Evolutionary conservation across 2,113 vertebrate species (phyloP).

Genomic region (Sorex fumeus): DNA sequence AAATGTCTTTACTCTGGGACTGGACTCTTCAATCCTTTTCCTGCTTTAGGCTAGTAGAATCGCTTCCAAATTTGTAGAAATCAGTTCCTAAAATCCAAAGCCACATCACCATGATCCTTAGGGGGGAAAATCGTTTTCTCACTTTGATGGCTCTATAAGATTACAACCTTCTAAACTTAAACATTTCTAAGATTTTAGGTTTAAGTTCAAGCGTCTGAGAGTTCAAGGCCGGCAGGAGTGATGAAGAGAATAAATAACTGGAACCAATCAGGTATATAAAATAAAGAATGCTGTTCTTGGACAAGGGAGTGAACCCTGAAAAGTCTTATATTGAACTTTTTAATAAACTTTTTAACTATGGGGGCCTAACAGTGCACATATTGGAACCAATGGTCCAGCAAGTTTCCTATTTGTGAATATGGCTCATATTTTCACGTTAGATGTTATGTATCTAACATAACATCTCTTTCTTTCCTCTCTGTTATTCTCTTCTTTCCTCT

Average conservation of each 20-base stretch:
- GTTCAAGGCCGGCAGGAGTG: neutral
- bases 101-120: neutral
- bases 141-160: neutral
- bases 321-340: neutral
- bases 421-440: constrained; percentile 18
- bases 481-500: neutral
- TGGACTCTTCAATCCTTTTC: neutral
- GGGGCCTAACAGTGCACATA: constrained; percentile 24
- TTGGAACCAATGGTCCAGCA: constrained; percentile 4
- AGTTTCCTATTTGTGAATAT: neutral
- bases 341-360: neutral
- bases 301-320: neutral
- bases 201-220: constrained; percentile 20
- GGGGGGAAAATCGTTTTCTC: neutral
- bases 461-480: too few relatives aligned
- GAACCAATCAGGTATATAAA: neutral
- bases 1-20: neutral
- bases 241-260: neutral
- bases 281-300: neutral
- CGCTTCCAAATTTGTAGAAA: neutral
- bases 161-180: neutral
- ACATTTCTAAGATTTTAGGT: constrained; percentile 34
- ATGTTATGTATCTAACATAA: neutral
- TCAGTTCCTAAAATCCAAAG: neutral
- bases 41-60: neutral